Conservation (phyloP, 2,113 vertebrate genomes). For the Heterocephalus glaber region DNA sequence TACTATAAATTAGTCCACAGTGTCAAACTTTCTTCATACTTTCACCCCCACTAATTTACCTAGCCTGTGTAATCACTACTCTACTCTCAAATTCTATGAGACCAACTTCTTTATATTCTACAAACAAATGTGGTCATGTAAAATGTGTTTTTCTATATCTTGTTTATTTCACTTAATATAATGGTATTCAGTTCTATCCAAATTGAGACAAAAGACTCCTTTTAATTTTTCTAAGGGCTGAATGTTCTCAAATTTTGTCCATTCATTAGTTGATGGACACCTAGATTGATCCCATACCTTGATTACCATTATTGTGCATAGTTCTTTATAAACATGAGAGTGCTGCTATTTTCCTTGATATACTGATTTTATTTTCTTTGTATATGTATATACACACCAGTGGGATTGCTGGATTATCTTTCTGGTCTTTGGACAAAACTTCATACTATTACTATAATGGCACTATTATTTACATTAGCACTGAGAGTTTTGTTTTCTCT, state of each 20-base stretch:
- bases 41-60: not conserved
- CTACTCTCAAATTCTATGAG: not conserved
- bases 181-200: not conserved
- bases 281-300: not conserved
- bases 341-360: not conserved
- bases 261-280: not conserved
- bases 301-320: not conserved
- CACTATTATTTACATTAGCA: not conserved
- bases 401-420: not conserved
- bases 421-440: not conserved
- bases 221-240: not conserved
- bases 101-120: not conserved
- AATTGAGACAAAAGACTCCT: not conserved
- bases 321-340: not conserved
- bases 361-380: not conserved
- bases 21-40: accelerated
- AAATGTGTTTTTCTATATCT: not conserved
- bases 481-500: not conserved
- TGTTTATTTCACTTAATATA: not conserved
- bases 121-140: not conserved
- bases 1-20: not conserved
- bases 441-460: not conserved
- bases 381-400: not conserved
- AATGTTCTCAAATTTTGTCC: not conserved
- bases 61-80: not conserved